Percentiles rank a stretch among this genome's conserved stretches.
phyloP scores from a whole-genome alignment of 2,113 vertebrate genomes.

The Erpornis zantholeuca region DNA sequence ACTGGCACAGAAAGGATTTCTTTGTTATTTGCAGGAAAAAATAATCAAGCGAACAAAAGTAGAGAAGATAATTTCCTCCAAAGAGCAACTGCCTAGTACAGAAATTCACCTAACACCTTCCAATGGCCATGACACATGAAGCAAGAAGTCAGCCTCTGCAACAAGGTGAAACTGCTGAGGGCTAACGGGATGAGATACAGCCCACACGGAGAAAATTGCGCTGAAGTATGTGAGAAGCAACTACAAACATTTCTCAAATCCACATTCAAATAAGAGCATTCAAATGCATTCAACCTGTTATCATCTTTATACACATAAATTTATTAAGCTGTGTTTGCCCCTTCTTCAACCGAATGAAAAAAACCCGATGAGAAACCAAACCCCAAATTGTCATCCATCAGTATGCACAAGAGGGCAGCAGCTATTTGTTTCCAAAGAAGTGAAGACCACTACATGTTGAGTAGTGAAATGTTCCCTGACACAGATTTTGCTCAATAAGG shows the following conservation, averaged over 20 bases:
- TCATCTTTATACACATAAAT: neutral
- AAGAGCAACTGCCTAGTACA: neutral
- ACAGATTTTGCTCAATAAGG: neutral
- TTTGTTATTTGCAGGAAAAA: neutral
- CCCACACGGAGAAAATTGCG: accelerated
- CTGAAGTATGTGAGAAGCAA: neutral
- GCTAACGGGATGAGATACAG: accelerated
- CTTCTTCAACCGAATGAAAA: neutral
- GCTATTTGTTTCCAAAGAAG: neutral
- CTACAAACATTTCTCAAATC: neutral
- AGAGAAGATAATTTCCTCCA: neutral
- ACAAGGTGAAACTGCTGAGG: neutral
- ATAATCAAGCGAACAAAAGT: neutral
- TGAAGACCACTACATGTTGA: accelerated
- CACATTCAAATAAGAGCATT: neutral
- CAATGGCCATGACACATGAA: accelerated
- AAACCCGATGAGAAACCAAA: accelerated
- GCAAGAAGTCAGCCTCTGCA: neutral
- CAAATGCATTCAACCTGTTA: neutral
- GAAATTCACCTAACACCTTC: neutral
- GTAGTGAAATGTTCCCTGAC: neutral
- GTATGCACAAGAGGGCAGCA: neutral
- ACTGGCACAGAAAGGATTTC: neutral
- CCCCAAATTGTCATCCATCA: neutral
- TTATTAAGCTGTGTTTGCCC: neutral